phyloP scores from a whole-genome alignment of 1,140 invertebrate species.

The Nymphalis io region DNA sequence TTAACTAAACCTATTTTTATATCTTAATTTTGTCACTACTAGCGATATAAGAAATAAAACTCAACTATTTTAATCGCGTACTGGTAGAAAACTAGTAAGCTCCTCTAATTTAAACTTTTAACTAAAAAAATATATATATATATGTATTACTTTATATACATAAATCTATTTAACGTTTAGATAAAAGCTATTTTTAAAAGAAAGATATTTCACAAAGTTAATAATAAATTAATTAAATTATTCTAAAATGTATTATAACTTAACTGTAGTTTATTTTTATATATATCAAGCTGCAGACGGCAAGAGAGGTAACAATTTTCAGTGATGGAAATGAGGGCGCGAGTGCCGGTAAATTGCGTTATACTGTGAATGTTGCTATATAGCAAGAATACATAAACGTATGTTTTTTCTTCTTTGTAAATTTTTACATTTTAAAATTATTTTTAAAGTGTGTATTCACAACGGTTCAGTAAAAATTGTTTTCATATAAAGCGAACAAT shows the following conservation, averaged over 20 bases:
- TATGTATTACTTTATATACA: too few species aligned
- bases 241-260: background rate
- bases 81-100: too few species aligned
- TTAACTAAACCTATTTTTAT: too few species aligned
- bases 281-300: constrained; percentile 33
- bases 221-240: background rate
- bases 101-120: too few species aligned
- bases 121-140: too few species aligned
- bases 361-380: constrained; percentile 47
- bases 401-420: constrained; percentile 37
- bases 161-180: too few species aligned
- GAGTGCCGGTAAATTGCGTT: constrained; percentile 55
- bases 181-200: too few species aligned
- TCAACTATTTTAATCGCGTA: too few species aligned
- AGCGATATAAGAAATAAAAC: too few species aligned
- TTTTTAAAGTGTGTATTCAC: constrained; percentile 40
- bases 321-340: constrained; percentile 52
- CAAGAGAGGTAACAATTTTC: constrained; percentile 52
- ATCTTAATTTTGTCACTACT: too few species aligned
- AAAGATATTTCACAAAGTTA: too few species aligned
- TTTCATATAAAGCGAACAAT: constrained; percentile 29
- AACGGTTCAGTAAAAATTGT: constrained; percentile 24
- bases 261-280: background rate
- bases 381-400: constrained; percentile 41
- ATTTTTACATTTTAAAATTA: constrained; percentile 37